Base-by-base conservation (phyloP, 2,797 vertebrate genomes). In the Pempheris klunzingeri region DNA sequence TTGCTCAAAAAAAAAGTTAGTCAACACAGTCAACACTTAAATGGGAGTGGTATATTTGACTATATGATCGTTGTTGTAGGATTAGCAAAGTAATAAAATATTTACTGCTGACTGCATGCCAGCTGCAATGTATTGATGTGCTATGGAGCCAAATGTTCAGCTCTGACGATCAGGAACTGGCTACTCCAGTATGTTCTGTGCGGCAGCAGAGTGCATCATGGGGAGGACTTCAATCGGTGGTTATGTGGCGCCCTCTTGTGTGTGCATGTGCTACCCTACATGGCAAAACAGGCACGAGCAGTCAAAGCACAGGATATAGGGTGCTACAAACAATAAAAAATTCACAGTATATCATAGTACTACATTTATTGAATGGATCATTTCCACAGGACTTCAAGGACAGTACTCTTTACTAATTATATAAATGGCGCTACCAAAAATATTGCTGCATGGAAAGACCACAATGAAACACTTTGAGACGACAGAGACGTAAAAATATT, bases 291-390 rank as follows among this genome's bases (percentile, higher is more conserved):
- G 34, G 17, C 47, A 34, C 3, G 22, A 47, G 0, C 0, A 43
- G 14, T 63, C 20, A 52, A 30, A 64, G 22, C 63, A 32, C 46
- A 47, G 2, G 39, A 5, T 58, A 4, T 38, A 34, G 3, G 39
- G 17, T 65, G 18, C 39, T 38, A 13, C 34, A 64, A 68, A 49
- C 30, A 69, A 78, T 9, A 26, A 74, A 17, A 65, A 0, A 60
- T 36, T n/a, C 46, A 55, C 57, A 52, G 38, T 8, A 20, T 39
- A 20, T 32, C 62, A 78, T 54, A 70, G 63, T 50, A 82, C 74
- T 54, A 84, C 52, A 82, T 93, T 94, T 92, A 93, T 92, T 93
- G 65, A 80, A 65, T 50, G 74, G 70, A 62, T 85, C 0, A 78
- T 86, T 89, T 88, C 57, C 54, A 83, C 85, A 90, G 62, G 80